A percentile compares a stretch with the other conserved stretches of the same genome.
Conservation (phyloP, 2,113 vertebrate species). For the Arizona elegans region DNA sequence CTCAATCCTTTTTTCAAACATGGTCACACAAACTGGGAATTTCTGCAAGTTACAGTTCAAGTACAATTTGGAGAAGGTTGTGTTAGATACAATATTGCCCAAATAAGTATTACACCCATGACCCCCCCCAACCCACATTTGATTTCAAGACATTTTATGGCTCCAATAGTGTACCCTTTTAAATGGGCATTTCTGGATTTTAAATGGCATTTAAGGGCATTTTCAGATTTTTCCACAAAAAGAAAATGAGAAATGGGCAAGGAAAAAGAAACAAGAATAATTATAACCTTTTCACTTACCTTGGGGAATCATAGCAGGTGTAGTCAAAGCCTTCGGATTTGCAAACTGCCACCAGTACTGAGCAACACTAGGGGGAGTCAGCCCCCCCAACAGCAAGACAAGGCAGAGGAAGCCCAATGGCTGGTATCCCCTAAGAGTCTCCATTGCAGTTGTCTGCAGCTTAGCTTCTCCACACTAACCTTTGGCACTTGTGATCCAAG, state of each 20-base stretch:
- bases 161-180: not conserved
- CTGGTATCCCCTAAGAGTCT: accelerated
- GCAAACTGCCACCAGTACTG: conserved; percentile 36
- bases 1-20: not conserved
- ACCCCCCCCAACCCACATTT: not conserved
- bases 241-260: not conserved
- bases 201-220: not conserved
- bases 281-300: conserved; percentile 15
- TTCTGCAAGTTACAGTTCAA: not conserved
- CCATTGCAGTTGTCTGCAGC: not conserved
- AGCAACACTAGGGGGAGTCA: not conserved
- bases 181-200: not conserved
- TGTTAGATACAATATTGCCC: not conserved
- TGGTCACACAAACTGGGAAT: not conserved
- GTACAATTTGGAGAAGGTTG: not conserved
- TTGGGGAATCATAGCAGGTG: not conserved
- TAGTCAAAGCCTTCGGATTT: conserved; percentile 4
- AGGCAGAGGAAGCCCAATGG: conserved; percentile 14
- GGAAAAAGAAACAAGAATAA: not conserved
- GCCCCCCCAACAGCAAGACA: conserved; percentile 1
- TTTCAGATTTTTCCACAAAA: not conserved
- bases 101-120: not conserved
- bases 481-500: not conserved
- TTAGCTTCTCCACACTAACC: not conserved
- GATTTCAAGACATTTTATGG: not conserved